Percentiles rank a stretch among this genome's conserved stretches.
These are phyloP conservation scores for Neolamprologus brichardi DNA, from an alignment of 2,113 vertebrate species.

Conservation along the genomic window DNA sequence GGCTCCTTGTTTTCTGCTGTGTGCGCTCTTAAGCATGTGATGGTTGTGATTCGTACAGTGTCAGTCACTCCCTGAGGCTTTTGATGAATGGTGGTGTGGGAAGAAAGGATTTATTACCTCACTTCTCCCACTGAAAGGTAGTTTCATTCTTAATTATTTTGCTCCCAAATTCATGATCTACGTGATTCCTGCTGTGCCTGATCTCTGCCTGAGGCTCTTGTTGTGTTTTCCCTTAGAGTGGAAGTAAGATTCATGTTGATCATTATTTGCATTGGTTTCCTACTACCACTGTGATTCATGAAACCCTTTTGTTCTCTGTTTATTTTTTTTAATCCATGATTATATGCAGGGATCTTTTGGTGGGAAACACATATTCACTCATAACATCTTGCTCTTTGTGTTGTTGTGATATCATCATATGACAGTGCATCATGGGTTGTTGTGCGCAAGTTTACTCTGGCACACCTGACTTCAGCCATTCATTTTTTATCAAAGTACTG, in stretches of 20 bases:
- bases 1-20: background rate
- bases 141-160: background rate
- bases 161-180: background rate
- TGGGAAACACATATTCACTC: no score
- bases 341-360: background rate
- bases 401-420: background rate
- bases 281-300: background rate
- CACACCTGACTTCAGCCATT: background rate
- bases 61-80: background rate
- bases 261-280: background rate
- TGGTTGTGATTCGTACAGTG: background rate
- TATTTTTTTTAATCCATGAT: background rate
- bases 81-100: background rate
- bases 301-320: background rate
- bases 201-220: background rate
- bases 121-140: background rate
- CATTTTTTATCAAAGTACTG: background rate
- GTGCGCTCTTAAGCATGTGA: background rate
- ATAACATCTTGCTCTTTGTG: background rate
- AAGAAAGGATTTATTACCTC: background rate
- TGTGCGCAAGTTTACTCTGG: background rate
- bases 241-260: background rate
- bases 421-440: background rate
- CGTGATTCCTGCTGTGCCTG: background rate
- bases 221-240: background rate